Base-by-base conservation (phyloP, 2,888 invertebrate species). In the Dioctria rufipes region DNA sequence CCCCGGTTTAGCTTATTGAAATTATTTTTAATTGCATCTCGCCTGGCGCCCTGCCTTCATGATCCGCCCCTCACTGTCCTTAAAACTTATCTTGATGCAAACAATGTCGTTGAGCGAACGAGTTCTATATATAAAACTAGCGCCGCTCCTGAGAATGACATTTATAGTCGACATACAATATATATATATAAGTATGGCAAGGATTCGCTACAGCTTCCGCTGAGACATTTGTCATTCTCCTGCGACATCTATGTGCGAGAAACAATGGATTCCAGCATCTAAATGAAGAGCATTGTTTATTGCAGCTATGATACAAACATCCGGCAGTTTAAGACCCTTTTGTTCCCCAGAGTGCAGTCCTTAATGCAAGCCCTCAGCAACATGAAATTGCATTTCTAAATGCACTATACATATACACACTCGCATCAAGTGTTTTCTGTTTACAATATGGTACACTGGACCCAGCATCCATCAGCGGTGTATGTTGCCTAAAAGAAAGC, bases 231-330 rank as follows among this genome's bases (percentile, higher is more conserved):
- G 77, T 63, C 77, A 77, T 77, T 37, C 46, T 42, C 39, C 13
- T 75, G 39, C 77, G 63, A 77, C 77, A 49, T 77, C 77, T 77
- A 63, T 58, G 54, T 63, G 77, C 77, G 49, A 25, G 39, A 42
- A 40, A 77, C 63, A 77, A 77, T 77, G 49, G 77, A 63, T 77
- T 3, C 77, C 13, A 63, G 77, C 40, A 77, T 77, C 49, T 25
- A 63, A 61, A 61, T 77, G 77, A 77, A 61, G 77, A 63, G 63
- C 77, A 77, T 77, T 77, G 77, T 77, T 77, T 77, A 77, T 77
- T 39, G 63, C 63, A 63, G 49, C 63, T 37, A 77, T 77, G 77
- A 77, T 77, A 77, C 77, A 63, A 61, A 77, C 77, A 39, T 77
- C 77, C 77, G 63, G 37, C 77, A 46, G 49, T 77, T 77, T 77